Base-by-base conservation (phyloP, 2,888 invertebrate genomes). In the Alentia gelatinosa region DNA sequence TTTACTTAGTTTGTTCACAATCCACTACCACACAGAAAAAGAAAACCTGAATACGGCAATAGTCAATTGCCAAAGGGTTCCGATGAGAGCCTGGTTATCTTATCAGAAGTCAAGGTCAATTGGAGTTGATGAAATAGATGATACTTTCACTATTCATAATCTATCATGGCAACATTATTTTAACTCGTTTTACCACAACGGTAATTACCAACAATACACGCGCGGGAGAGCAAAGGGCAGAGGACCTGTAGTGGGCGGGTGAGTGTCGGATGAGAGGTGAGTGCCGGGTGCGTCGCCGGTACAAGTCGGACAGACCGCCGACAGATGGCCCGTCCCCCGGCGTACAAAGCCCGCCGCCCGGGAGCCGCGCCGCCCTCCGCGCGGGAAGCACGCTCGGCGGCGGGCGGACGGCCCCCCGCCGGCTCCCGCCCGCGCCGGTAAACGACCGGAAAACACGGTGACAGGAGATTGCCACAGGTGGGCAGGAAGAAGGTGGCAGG, bases 321-420 rank as follows among this genome's bases (percentile, higher is more conserved):
- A 79, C 79, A 79, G 79, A 79, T 79, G 79, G 79, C 79, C 39
- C 30, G 37, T 19, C 68, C 30, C 37, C 79, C 7, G 79, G n/a
- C 39, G 39, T n/a, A 79, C 79, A 79, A 79, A 79, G 79, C 35
- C 37, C 79, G 79, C 35, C 37, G 12, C 37, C 79, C 79, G 79
- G 35, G 79, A 15, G 79, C 23, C 35, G 37, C 79, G 79, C 39
- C 37, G 79, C 39, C 1, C 5, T 35, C 37, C 79, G 79, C 23
- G 39, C 79, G 37, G 79, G 79, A 79, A 79, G 39, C 79, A 79
- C 37, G 79, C 37, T 79, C 79, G 37, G 79, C 79, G 23, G 79
- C 37, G 23, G 37, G 3, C 37, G 79, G 35, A 30, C 68, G 4
- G 37, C 37, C 79, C 37, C 37, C 35, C 79, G 79, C 79, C 35